These are phyloP conservation scores for Balanococcus diminutus DNA, from an alignment of 2,888 invertebrate genomes.

Conservation along the genomic window DNA sequence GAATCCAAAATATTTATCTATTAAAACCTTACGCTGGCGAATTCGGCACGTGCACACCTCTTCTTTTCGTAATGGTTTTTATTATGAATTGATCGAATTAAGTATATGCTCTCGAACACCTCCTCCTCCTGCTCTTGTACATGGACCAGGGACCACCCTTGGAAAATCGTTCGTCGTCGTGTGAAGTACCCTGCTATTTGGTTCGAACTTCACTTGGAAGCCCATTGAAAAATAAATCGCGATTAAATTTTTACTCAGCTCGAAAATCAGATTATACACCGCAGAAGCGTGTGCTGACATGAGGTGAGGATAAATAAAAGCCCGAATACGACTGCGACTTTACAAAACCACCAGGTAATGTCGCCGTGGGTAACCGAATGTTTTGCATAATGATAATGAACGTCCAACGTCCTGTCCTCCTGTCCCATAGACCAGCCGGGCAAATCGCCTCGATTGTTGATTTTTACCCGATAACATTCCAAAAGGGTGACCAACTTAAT, in stretches of 20 bases:
- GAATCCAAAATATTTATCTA: slow-evolving; percentile 54
- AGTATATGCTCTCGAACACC: background rate
- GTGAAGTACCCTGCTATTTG: background rate
- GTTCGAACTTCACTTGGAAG: no score
- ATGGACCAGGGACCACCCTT: background rate
- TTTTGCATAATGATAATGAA: background rate
- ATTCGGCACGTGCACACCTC: slow-evolving; percentile 18
- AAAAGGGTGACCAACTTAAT: background rate
- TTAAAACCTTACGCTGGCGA: slow-evolving; percentile 4
- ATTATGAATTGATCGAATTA: slow-evolving; percentile 24
- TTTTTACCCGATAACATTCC: background rate
- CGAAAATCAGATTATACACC: background rate
- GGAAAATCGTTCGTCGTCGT: background rate
- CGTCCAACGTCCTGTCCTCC: background rate
- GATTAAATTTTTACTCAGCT: background rate
- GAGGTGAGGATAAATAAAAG: background rate
- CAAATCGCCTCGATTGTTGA: background rate
- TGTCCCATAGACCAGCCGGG: background rate
- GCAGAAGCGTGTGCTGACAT: background rate
- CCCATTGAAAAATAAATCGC: background rate
- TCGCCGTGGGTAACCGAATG: background rate
- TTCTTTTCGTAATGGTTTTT: background rate
- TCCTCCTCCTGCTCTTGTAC: no score
- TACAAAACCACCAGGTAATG: background rate
- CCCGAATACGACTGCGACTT: no score